Base-by-base conservation (phyloP, 2,113 vertebrate genomes). In the Phodopus roborovskii region DNA sequence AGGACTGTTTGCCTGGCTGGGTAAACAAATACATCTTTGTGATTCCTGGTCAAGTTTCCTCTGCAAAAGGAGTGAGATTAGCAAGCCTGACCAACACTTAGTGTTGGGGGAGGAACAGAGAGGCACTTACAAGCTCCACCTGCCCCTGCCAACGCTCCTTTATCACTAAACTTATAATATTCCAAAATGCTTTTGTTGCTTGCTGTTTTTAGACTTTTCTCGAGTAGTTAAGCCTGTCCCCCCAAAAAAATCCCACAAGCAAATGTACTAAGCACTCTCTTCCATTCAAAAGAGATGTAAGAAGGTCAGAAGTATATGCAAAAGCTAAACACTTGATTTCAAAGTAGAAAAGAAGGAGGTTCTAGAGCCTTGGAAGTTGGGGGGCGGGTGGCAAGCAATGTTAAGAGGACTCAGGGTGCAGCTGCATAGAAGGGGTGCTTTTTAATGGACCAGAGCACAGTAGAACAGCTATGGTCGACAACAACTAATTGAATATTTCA, bases 401-500 rank as follows among this genome's bases (percentile, higher is more conserved):
- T 17, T 9, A 71, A 39, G 16, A 36, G 15, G 28, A 19, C 0
- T 19, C 28, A 19, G 10, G n/a, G 33, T 50, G 33, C 53, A 30
- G 36, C 39, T 73, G 66, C 53, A 70, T 16, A 66, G 78, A 50
- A 84, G 42, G 71, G 71, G 71, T 42, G 5, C 33, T 20, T 83
- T 39, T 68, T 36, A 48, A 64, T 15, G n/a, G 13, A 19, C 56
- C 8, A 9, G 22, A 81, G 92, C 85, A 71, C 50, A 33, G 33
- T 3, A 39, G 24, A 58, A 22, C 45, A 53, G 33, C 64, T 11
- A 81, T 6, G 22, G 16, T 5, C 2, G 68, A 42, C 77, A 83
- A n/a, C 26, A 82, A 89, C 82, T 83, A 83, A 74, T 33, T 74
- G 93, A 84, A 83, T 66, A 83, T 66, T 83, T 89, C 58, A 75